phyloP scores from a whole-genome alignment of 2,113 vertebrate genomes.

The Anthoscopus minutus region DNA sequence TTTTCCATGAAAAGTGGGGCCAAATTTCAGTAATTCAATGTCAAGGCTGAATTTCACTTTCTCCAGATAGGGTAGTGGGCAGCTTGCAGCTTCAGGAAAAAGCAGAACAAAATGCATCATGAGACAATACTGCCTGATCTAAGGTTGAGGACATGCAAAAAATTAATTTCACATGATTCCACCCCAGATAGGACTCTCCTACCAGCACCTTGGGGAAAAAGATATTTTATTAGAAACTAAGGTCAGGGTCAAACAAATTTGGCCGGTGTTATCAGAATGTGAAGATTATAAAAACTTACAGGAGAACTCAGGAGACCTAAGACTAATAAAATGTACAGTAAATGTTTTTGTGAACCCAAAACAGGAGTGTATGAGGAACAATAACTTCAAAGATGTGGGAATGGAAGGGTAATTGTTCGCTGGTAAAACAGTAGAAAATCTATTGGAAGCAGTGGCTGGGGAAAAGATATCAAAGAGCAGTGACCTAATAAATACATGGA shows the following conservation, averaged over 20 bases:
- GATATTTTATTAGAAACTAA: not conserved
- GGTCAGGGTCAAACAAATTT: not conserved
- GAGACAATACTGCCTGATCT: not conserved
- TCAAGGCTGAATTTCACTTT: not conserved
- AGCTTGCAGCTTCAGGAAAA: not conserved
- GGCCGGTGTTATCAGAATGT: not conserved
- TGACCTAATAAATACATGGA: not conserved
- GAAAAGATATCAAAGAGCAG: conserved; percentile 26
- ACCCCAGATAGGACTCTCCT: not conserved
- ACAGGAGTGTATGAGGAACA: not conserved
- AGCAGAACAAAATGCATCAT: not conserved
- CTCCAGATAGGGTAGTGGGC: not conserved
- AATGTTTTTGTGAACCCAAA: not conserved
- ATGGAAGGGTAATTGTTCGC: not conserved
- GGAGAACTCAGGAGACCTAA: not conserved
- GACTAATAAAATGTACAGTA: not conserved
- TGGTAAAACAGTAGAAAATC: not conserved
- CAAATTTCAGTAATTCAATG: not conserved
- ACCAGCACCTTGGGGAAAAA: not conserved
- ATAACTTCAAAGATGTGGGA: not conserved
- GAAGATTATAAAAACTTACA: not conserved
- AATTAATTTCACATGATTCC: not conserved
- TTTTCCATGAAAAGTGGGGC: not conserved
- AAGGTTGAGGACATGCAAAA: not conserved
- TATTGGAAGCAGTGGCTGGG: not conserved